phyloP scores from a whole-genome alignment of 2,888 invertebrate species.

The Miltochrista miniata region DNA sequence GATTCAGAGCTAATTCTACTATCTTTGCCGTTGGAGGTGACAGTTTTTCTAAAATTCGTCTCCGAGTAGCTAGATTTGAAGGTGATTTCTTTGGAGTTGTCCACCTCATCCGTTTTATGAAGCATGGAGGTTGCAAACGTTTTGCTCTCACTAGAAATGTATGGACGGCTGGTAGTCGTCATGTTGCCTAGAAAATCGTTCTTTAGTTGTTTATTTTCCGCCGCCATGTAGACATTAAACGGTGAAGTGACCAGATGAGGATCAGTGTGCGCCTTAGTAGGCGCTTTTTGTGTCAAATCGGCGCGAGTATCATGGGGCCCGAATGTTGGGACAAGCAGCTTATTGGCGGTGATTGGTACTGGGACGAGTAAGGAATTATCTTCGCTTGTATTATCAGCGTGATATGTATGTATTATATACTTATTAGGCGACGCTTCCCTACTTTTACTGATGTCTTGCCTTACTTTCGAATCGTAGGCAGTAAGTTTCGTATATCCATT shows the following conservation, averaged over 20 bases:
- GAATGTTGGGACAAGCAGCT: slow-evolving; percentile 82
- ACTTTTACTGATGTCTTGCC: slow-evolving; percentile 89
- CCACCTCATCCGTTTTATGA: slow-evolving; percentile 73
- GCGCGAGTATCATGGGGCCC: slow-evolving; percentile 75
- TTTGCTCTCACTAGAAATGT: slow-evolving; percentile 71
- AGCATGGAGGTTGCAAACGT: slow-evolving; percentile 74
- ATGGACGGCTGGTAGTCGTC: slow-evolving; percentile 71
- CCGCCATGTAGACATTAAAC: slow-evolving; percentile 76
- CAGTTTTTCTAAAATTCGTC: slow-evolving; percentile 72
- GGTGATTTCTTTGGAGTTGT: slow-evolving; percentile 67
- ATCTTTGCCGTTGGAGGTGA: slow-evolving; percentile 68
- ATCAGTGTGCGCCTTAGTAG: slow-evolving; percentile 79
- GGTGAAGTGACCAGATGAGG: slow-evolving; percentile 71
- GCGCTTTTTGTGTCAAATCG: slow-evolving; percentile 78
- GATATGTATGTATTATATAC: slow-evolving; percentile 79
- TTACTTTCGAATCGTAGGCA: slow-evolving; percentile 92
- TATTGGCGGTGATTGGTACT: slow-evolving; percentile 77
- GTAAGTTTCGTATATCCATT: slow-evolving; percentile 95
- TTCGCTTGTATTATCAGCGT: slow-evolving; percentile 49
- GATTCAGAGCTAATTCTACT: slow-evolving; percentile 65
- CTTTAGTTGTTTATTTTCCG: slow-evolving; percentile 76
- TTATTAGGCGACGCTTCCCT: slow-evolving; percentile 89
- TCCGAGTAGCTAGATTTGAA: slow-evolving; percentile 80
- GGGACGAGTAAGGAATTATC: slow-evolving; percentile 75
- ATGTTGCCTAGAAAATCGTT: slow-evolving; percentile 79